Conservation (phyloP, 2,113 vertebrate genomes). For the Corapipo altera region DNA sequence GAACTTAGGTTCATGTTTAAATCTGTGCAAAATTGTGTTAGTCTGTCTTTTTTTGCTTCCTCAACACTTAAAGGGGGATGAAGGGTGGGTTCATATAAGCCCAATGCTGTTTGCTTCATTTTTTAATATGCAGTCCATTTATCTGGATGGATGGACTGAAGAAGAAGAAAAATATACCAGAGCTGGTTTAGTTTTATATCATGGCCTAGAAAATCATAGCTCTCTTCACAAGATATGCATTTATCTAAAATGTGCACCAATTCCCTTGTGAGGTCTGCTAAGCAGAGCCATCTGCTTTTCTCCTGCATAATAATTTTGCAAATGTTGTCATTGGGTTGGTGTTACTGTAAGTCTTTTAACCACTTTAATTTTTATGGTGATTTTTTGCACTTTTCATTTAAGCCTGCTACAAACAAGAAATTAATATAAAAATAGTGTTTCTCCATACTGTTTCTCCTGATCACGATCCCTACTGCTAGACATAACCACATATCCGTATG, state of each 20-base stretch:
- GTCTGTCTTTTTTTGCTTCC: neutral
- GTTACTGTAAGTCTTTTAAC: neutral
- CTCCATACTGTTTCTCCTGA: neutral
- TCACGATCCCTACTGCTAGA: neutral
- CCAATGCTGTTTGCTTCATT: rapidly evolving
- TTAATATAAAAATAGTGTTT: neutral
- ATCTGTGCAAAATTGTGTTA: neutral
- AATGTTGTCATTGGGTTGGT: neutral
- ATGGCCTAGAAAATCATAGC: neutral
- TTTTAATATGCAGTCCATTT: neutral
- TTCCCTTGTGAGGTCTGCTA: neutral
- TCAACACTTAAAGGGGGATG: neutral
- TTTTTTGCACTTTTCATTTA: neutral
- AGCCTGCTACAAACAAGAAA: neutral
- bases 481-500: neutral
- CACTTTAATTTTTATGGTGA: neutral
- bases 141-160: neutral
- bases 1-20: neutral
- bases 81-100: neutral
- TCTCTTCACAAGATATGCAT: neutral
- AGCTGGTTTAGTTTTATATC: neutral
- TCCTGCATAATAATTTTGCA: neutral
- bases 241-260: neutral
- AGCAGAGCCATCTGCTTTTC: neutral
- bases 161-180: neutral